Conservation (phyloP, 2,113 vertebrate genomes). For the Sinocyclocheilus grahami region DNA sequence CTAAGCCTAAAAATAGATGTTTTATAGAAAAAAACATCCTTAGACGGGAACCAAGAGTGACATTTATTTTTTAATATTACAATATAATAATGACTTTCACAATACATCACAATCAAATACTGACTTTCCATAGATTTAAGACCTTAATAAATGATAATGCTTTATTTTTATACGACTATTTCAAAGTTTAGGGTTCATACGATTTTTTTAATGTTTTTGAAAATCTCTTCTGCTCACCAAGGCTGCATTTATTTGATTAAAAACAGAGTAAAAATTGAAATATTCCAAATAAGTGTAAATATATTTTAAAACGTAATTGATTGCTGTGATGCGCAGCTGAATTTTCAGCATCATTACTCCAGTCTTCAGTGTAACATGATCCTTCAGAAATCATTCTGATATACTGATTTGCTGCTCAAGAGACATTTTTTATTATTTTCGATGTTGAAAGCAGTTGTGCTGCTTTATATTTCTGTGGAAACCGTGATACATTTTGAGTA, state of each 20-base stretch:
- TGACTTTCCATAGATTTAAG: not conserved
- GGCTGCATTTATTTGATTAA: not conserved
- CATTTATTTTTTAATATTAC: not conserved
- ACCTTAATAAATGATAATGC: not conserved
- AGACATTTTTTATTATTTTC: not conserved
- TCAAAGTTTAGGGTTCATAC: not conserved
- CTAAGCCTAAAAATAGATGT: conserved; percentile 44
- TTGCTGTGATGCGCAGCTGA: not conserved
- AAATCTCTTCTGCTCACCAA: not conserved
- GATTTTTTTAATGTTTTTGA: not conserved
- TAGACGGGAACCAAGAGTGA: not conserved
- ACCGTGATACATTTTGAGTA: not conserved
- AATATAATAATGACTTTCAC: not conserved
- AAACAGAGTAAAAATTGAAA: not conserved
- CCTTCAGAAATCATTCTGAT: not conserved
- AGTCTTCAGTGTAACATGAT: not conserved
- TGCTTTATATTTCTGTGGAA: not conserved
- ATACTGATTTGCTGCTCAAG: not conserved
- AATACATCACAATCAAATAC: not conserved
- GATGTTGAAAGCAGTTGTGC: not conserved
- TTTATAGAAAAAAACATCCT: conserved; percentile 34
- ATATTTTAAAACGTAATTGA: not conserved
- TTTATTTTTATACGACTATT: not conserved
- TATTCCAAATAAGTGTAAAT: not conserved
- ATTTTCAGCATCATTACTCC: not conserved